These are phyloP conservation scores for Zoanthus sansibaricus DNA, from an alignment of 92 coral and sea anemone species.

Conservation along the genomic window DNA sequence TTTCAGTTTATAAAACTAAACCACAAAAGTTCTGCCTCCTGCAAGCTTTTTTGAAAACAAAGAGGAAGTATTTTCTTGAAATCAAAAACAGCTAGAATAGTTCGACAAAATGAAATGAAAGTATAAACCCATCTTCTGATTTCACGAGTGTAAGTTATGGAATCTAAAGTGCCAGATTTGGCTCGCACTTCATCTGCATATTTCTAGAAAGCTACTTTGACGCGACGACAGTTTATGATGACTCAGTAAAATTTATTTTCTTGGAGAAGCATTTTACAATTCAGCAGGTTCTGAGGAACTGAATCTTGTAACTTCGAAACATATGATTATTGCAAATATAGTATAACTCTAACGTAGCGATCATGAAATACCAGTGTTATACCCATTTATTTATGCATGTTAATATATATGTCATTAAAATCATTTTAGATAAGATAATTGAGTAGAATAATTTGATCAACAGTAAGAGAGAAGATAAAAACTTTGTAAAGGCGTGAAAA, in stretches of 20 bases:
- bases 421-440: constrained; percentile 19
- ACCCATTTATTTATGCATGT: constrained; percentile 4
- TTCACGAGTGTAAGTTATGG: background rate
- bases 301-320: background rate
- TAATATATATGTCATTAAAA: background rate
- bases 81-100: background rate
- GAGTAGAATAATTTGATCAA: background rate
- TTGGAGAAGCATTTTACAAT: background rate
- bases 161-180: background rate
- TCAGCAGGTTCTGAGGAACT: background rate
- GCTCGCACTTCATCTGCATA: constrained; percentile 30
- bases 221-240: constrained; percentile 20
- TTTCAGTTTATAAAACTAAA: background rate
- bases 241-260: background rate
- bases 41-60: background rate
- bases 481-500: background rate
- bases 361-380: background rate
- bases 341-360: background rate
- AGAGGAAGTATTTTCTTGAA: background rate
- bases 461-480: background rate
- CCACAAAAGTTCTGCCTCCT: background rate
- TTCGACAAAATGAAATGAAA: background rate
- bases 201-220: constrained; percentile 13
- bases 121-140: background rate
- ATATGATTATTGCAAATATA: background rate